These are phyloP conservation scores for Anser cygnoides DNA, from an alignment of 2,113 vertebrate genomes.

Conservation along the genomic window DNA sequence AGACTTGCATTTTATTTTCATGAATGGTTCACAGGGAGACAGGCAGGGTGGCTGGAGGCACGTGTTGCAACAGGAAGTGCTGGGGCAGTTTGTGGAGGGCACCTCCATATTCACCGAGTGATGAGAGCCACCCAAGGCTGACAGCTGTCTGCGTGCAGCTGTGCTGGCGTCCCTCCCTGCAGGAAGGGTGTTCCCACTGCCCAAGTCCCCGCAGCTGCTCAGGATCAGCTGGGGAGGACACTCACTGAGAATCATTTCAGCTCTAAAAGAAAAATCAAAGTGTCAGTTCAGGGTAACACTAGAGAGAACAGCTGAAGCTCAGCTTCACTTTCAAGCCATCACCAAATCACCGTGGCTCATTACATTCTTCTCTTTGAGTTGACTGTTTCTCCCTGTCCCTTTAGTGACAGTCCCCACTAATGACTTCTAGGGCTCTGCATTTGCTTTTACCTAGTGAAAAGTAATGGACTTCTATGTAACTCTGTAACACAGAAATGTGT, in stretches of 20 bases:
- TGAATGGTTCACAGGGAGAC: neutral
- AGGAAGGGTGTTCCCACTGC: neutral
- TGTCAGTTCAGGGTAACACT: neutral
- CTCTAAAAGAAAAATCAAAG: neutral
- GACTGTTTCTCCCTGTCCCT: neutral
- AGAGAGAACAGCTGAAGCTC: slow-evolving; percentile 25
- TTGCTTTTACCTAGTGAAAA: neutral
- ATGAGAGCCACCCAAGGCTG: rapidly evolving
- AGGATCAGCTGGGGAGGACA: neutral
- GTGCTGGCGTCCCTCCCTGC: neutral
- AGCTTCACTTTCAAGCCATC: neutral
- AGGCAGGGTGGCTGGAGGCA: neutral
- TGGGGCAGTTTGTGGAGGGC: neutral
- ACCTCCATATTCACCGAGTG: neutral
- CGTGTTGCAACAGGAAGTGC: neutral
- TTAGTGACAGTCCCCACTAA: neutral
- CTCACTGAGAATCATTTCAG: neutral
- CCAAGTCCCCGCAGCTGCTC: neutral
- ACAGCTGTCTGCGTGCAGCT: slow-evolving; percentile 9
- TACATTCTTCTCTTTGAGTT: neutral
- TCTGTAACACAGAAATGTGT: neutral
- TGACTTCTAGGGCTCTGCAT: neutral
- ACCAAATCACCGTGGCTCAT: neutral
- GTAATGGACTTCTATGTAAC: neutral
- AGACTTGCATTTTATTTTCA: neutral